Evolutionary conservation across 1,140 invertebrate genomes (phyloP).

Genomic region (Drosophila saltans): DNA sequence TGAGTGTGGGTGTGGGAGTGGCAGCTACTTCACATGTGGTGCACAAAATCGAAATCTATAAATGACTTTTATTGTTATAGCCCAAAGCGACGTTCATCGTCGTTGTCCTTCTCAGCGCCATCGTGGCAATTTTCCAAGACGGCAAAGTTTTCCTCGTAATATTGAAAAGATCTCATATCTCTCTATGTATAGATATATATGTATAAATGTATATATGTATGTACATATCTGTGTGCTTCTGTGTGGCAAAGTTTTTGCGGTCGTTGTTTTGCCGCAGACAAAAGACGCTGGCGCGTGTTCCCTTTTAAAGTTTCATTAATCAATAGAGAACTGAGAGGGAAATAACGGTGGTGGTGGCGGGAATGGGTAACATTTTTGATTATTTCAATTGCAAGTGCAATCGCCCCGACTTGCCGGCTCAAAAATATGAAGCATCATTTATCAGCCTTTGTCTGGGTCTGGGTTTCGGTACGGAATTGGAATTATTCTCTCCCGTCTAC

Average conservation of each 20-base stretch:
- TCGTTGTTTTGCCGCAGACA: constrained; percentile 43
- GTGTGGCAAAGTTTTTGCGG: constrained; percentile 61
- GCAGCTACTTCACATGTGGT: constrained; percentile 51
- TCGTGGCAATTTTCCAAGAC: constrained; percentile 48
- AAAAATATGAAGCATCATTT: constrained; percentile 78
- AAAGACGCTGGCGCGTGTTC: constrained; percentile 58
- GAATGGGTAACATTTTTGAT: constrained; percentile 61
- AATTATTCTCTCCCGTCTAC: not conserved
- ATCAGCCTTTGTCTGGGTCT: constrained; percentile 51
- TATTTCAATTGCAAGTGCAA: constrained; percentile 68
- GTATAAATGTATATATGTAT: not conserved
- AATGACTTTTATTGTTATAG: constrained; percentile 80
- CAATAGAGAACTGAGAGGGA: constrained; percentile 38
- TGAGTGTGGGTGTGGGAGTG: not conserved
- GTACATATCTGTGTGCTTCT: constrained; percentile 15
- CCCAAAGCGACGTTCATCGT: constrained; percentile 53
- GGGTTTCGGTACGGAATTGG: not conserved
- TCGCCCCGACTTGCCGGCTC: constrained; percentile 28
- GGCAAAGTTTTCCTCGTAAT: constrained; percentile 44
- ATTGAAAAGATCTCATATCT: constrained; percentile 60
- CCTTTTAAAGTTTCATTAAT: constrained; percentile 80
- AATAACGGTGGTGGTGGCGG: not conserved
- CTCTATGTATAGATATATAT: not conserved
- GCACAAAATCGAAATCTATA: constrained; percentile 77
- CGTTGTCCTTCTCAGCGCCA: constrained; percentile 11